Base-by-base conservation (phyloP, 2,113 vertebrate species). In the Neodon shergylaensis region DNA sequence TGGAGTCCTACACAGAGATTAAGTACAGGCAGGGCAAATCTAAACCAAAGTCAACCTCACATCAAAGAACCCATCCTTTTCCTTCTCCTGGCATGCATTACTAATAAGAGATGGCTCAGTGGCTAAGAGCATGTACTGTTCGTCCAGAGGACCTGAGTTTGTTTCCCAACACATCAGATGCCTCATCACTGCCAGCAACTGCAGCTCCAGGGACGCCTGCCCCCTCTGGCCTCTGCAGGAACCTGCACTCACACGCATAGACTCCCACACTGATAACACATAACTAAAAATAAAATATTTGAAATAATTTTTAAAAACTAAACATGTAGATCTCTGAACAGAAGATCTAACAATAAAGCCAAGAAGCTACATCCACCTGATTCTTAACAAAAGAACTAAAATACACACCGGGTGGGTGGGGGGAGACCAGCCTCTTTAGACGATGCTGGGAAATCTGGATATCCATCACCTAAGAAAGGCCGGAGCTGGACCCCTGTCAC, bases 11-110 rank as follows among this genome's bases (percentile, higher is more conserved):
- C 6, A 31, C 10, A 84, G 54, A 84, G 31, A 19, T 7, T 26
- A 87, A 93, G 88, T 42, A 61, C 9, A 78, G 68, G 47, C 52
- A 95, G 66, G 26, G 36, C 54, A 97, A 92, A 91, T 33, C 54
- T 91, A 94, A 74, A 82, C 19, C 85, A 94, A 86, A 84, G 86
- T 26, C 47, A 87, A 39, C 36, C 72, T 97, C 82, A 31, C 14
- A 79, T n/a, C 49, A 76, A 95, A 88, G 49, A 61, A 79, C 66
- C 13, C 36, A 14, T 90, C n/a, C 66, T 91, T 94, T 91, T 36
- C 61, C 44, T 21, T 54, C 77, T 74, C n/a, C 58, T 22, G 78
- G 61, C 68, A 88, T 14, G 21, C 24, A 33, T 61, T 66, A 78
- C 70, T 79, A 78, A 93, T 42, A 84, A 95, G 7, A 63, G 82